Evolutionary conservation across 2,888 invertebrate species (phyloP), one percentile per base, ranked within the genome.

Genomic region (Drosophila fulvimacula): DNA sequence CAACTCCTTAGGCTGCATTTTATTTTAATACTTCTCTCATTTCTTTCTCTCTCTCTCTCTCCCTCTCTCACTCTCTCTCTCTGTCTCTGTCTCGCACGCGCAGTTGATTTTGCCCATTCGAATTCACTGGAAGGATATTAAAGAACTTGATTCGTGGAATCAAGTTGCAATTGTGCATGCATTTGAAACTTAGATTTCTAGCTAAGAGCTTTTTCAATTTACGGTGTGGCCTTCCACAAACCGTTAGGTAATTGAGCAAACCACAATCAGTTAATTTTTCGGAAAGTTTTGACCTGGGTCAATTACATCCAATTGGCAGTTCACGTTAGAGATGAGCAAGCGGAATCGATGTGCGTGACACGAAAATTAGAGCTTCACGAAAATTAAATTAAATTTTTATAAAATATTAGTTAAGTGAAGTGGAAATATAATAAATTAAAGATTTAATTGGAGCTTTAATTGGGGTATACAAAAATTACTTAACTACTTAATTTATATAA

Each of bases 1-100:
- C 19, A 32, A 42, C 71, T 67, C 72, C 67, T 72, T 55, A 38
- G 58, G 57, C 71, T 72, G 72, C 72, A 72, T 72, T 59, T 61
- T 48, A 55, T 53, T 46, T 62, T 39, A 30, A 46, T 57, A 19
- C 36, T 44, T 39, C 38, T 6, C 15, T 17, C 36, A n/a, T 32
- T 34, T 42, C 10, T 17, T 24, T 44, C 42, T 34, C 42, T 6
- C 21, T 19, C 6, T 13, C 3, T 19, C 11, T 13, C 1, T 10
- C 10, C 10, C 55, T 42, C 41, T 11, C 19, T 19, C 10, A 5
- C 2, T 17, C 10, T 13, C 1, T 13, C 6, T 5, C 49, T 49
- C 49, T 21, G 17, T 10, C 27, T 34, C 34, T 13, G 5, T 34
- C 44, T 44, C 44, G 7, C 34, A 30, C 30, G 55, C 36, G 27